These are phyloP conservation scores for Scaptodrosophila lebanonensis DNA, from an alignment of 1,140 invertebrate genomes.

Conservation along the genomic window DNA sequence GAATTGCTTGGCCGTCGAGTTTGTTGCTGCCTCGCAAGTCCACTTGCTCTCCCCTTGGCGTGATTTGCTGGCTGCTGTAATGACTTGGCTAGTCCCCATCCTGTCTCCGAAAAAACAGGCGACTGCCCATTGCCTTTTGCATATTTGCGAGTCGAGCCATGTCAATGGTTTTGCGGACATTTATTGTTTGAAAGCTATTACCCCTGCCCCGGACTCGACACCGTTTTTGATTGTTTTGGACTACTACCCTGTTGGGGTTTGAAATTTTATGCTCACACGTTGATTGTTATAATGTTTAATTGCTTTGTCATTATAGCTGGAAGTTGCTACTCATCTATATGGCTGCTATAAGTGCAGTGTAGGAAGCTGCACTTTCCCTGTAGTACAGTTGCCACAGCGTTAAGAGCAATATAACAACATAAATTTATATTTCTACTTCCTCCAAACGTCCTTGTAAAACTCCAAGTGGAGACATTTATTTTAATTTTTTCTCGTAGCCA, in stretches of 20 bases:
- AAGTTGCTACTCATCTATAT: conserved; percentile 51
- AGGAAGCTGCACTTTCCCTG: conserved; percentile 10
- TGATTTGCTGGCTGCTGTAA: conserved; percentile 44
- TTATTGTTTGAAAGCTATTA: conserved; percentile 78
- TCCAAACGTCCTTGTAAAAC: too few species aligned
- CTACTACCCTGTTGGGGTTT: conserved; percentile 21
- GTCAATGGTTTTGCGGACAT: conserved; percentile 77
- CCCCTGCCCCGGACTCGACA: conserved; percentile 68
- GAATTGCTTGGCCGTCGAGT: conserved; percentile 75
- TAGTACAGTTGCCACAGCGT: conserved; percentile 27
- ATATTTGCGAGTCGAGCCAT: conserved; percentile 52
- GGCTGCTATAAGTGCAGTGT: conserved; percentile 8
- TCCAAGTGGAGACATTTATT: too few species aligned
- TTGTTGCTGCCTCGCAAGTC: too few species aligned
- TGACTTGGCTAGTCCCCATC: conserved; percentile 53
- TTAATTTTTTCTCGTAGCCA: too few species aligned
- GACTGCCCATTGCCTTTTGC: conserved; percentile 32
- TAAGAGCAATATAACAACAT: not conserved
- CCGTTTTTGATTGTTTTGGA: conserved; percentile 72
- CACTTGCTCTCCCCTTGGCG: conserved; percentile 37
- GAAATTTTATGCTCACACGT: conserved; percentile 44
- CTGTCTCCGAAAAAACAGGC: conserved; percentile 24
- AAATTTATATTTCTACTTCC: too few species aligned
- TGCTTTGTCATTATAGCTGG: conserved; percentile 72
- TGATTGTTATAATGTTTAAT: conserved; percentile 67